Conservation (phyloP, 2,888 invertebrate genomes). For the Lepidochitona cinerea region DNA sequence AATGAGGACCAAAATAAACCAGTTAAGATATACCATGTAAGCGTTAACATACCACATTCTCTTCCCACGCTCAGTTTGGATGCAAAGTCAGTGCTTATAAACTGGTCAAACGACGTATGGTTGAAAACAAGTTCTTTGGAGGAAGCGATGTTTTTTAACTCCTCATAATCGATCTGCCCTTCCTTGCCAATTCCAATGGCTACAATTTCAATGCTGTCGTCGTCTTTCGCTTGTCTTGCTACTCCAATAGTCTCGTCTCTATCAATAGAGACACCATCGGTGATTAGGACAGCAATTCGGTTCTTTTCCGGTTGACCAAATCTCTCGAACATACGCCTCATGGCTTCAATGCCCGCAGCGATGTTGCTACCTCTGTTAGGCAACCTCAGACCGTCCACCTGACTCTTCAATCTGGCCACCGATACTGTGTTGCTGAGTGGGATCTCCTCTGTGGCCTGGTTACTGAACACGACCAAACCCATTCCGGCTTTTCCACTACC, state of each 20-base stretch:
- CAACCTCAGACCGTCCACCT: background rate
- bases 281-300: background rate
- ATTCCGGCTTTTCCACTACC: background rate
- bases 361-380: background rate
- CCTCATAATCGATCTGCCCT: background rate
- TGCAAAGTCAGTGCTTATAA: background rate
- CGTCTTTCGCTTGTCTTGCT: background rate
- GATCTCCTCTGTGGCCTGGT: background rate
- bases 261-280: background rate
- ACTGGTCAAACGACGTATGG: background rate
- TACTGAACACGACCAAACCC: background rate
- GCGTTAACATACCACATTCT: background rate
- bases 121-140: background rate
- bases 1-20: too few species aligned
- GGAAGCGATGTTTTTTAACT: background rate
- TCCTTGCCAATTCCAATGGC: background rate
- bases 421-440: background rate
- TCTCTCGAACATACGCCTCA: background rate
- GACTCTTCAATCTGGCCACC: background rate
- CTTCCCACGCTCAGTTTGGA: background rate
- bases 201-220: background rate
- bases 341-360: background rate
- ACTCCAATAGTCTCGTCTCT: background rate
- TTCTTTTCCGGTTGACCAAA: background rate
- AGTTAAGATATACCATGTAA: too few species aligned